These are phyloP conservation scores for Rhagologus leucostigma DNA, from an alignment of 2,113 vertebrate genomes.

Conservation along the genomic window DNA sequence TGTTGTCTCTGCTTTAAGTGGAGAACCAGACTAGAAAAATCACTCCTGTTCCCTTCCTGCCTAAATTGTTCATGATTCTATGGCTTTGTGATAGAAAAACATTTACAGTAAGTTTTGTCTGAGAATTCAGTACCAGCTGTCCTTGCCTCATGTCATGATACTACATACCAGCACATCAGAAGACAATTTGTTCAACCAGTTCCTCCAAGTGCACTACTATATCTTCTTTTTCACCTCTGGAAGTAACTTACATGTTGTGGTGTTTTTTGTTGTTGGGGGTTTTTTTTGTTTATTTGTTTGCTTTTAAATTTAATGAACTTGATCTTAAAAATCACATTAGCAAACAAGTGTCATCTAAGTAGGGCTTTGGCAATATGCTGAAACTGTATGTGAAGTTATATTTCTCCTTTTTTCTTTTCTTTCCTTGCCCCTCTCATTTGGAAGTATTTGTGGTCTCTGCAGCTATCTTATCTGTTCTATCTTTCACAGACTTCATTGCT, in stretches of 20 bases:
- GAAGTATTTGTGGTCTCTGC: not conserved
- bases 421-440: not conserved
- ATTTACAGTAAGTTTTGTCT: not conserved
- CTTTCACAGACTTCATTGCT: not conserved
- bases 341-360: not conserved
- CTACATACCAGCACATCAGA: not conserved
- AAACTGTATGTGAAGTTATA: not conserved
- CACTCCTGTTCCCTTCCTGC: not conserved
- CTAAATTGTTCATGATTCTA: not conserved
- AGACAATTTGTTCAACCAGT: not conserved
- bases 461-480: not conserved
- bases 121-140: not conserved
- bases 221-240: not conserved
- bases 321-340: not conserved
- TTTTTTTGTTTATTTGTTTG: not conserved
- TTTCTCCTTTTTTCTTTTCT: not conserved
- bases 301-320: not conserved
- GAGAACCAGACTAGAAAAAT: not conserved
- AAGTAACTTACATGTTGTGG: not conserved
- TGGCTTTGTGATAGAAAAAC: not conserved
- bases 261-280: rapidly evolving
- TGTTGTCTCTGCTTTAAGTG: not conserved
- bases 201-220: not conserved
- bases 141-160: not conserved
- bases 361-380: not conserved